A percentile compares a stretch with the other conserved stretches of the same genome.
Conservation (phyloP, 2,113 vertebrate species). For the Dromaius novaehollandiae region DNA sequence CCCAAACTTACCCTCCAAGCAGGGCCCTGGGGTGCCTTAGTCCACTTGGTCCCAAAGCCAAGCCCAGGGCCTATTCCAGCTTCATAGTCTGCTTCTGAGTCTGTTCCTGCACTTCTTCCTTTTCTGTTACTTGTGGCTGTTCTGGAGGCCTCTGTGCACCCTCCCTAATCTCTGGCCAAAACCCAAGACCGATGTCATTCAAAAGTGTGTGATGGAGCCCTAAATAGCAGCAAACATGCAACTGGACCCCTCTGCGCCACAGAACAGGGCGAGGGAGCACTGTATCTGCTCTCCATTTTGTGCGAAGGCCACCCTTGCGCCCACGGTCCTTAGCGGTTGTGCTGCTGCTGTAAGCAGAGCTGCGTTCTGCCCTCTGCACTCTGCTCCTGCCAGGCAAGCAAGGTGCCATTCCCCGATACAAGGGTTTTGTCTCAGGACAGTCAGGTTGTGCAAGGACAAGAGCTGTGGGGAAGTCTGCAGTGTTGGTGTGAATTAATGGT, state of each 20-base stretch:
- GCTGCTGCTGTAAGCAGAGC: too few relatives aligned
- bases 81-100: accelerated
- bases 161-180: accelerated
- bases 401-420: background rate
- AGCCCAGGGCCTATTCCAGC: accelerated
- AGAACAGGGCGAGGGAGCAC: background rate
- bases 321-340: too few relatives aligned
- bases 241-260: background rate
- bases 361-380: too few relatives aligned
- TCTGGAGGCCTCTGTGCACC: background rate
- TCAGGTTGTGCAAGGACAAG: background rate
- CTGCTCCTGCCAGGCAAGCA: background rate
- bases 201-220: background rate
- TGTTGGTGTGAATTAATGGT: background rate
- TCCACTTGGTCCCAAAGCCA: background rate
- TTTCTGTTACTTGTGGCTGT: background rate
- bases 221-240: accelerated
- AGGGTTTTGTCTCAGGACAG: background rate
- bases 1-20: background rate
- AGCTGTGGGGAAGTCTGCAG: background rate
- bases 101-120: background rate
- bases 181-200: accelerated
- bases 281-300: background rate
- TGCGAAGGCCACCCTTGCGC: too few relatives aligned
- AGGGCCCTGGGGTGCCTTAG: accelerated